phyloP scores from a whole-genome alignment of 2,113 vertebrate genomes.

The Tautogolabrus adspersus region DNA sequence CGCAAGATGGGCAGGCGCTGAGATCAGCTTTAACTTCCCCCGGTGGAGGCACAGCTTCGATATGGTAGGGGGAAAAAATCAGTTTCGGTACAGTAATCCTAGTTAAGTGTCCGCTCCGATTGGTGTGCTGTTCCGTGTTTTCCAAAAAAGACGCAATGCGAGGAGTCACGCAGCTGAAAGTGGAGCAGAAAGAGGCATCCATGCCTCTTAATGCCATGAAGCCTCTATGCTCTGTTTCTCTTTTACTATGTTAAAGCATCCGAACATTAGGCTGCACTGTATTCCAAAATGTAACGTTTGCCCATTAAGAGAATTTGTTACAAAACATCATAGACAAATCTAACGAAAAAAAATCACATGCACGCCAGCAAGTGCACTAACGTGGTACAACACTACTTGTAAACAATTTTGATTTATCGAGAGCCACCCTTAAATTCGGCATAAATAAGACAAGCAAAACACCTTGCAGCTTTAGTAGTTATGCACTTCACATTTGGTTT shows the following conservation, averaged over 20 bases:
- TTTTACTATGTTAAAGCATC: slow-evolving; percentile 32
- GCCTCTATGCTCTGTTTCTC: slow-evolving; percentile 2
- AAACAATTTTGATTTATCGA: neutral
- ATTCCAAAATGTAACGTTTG: slow-evolving; percentile 21
- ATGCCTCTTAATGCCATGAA: neutral
- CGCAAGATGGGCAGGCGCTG: slow-evolving; percentile 79
- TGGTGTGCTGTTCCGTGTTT: slow-evolving; percentile 60
- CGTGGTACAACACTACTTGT: neutral
- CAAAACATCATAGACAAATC: slow-evolving; percentile 41
- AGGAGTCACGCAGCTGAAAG: slow-evolving; percentile 70
- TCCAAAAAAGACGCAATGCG: slow-evolving; percentile 68
- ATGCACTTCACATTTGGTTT: slow-evolving; percentile 29
- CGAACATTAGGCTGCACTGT: neutral
- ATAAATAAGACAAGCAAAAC: neutral
- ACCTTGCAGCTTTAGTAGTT: neutral
- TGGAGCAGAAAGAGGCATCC: slow-evolving; percentile 42
- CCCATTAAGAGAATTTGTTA: neutral
- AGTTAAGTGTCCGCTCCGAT: slow-evolving; percentile 37
- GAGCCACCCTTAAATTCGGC: slow-evolving; percentile 39
- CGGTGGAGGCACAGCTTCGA: slow-evolving; percentile 80
- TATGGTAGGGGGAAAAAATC: slow-evolving; percentile 81
- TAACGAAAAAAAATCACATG: neutral
- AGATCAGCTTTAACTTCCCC: slow-evolving; percentile 75
- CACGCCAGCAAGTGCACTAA: neutral
- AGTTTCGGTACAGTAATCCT: slow-evolving; percentile 63